phyloP scores from a whole-genome alignment of 2,888 invertebrate species.

The Drosophila pseudotakahashii region DNA sequence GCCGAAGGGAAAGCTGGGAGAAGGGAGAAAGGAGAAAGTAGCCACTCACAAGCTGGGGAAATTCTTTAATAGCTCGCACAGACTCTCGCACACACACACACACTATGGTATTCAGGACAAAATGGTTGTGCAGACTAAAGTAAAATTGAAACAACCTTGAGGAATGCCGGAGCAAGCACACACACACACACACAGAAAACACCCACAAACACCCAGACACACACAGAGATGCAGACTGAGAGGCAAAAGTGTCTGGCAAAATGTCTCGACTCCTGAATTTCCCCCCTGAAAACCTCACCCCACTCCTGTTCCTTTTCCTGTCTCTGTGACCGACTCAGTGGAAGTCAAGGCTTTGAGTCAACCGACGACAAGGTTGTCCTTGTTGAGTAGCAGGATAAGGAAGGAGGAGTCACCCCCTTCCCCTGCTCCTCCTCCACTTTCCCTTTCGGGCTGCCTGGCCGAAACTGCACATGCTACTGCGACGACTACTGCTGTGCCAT shows the following conservation, averaged over 20 bases:
- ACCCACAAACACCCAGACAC: conserved; percentile 37
- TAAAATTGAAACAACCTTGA: conserved; percentile 82
- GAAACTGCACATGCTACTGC: conserved; percentile 51
- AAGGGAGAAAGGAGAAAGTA: conserved; percentile 30
- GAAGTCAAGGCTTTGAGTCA: conserved; percentile 49
- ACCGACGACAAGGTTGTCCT: conserved; percentile 40
- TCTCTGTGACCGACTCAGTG: conserved; percentile 46
- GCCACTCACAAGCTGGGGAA: conserved; percentile 40
- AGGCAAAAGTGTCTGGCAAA: conserved; percentile 71
- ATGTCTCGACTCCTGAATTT: conserved; percentile 73
- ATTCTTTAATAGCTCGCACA: conserved; percentile 65
- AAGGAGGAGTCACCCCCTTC: conserved; percentile 15
- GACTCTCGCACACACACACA: background rate
- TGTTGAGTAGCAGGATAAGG: conserved; percentile 47
- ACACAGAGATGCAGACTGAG: conserved; percentile 32
- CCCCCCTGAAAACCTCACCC: conserved; percentile 6
- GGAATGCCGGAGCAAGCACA: conserved; percentile 72
- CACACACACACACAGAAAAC: conserved; percentile 20
- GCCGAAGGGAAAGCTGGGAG: background rate
- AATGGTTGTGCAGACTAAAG: conserved; percentile 64
- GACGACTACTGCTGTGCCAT: conserved; percentile 59
- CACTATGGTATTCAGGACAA: conserved; percentile 40
- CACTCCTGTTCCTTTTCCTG: conserved; percentile 35
- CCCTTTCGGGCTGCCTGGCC: conserved; percentile 58
- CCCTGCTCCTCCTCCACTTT: conserved; percentile 59